These are phyloP conservation scores for Centropus unirufus DNA, from an alignment of 2,113 vertebrate genomes.

Conservation along the genomic window DNA sequence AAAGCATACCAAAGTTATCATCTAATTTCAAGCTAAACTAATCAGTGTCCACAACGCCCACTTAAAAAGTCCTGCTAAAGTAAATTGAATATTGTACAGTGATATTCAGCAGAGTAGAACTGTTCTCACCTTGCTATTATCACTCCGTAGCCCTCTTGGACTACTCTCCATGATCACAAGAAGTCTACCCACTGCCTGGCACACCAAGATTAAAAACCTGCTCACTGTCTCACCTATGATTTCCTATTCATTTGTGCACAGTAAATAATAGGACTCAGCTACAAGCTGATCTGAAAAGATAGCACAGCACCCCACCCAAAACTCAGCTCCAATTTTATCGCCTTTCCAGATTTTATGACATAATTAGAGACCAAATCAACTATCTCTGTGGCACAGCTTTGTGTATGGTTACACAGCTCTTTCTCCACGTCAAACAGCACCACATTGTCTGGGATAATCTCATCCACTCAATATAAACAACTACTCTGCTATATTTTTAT, in stretches of 20 bases:
- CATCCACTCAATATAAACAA: conserved; percentile 37
- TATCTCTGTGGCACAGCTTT: not conserved
- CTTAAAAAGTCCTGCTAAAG: not conserved
- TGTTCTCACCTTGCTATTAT: conserved; percentile 34
- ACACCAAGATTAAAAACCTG: conserved; percentile 26
- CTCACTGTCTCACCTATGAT: not conserved
- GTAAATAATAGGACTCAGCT: not conserved
- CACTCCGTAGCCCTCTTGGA: not conserved
- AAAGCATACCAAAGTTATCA: not conserved
- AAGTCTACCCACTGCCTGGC: not conserved
- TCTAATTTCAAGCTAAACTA: conserved; percentile 8
- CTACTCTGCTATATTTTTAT: conserved; percentile 46
- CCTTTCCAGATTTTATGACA: conserved; percentile 30
- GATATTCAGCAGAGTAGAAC: not conserved
- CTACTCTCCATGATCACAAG: not conserved
- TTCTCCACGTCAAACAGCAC: conserved; percentile 28
- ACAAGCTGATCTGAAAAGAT: conserved; percentile 13
- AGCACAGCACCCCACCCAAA: not conserved
- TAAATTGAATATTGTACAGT: not conserved
- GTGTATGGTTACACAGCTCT: not conserved
- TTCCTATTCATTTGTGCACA: not conserved
- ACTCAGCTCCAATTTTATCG: conserved; percentile 34
- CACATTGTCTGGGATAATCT: conserved; percentile 33
- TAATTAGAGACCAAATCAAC: not conserved
- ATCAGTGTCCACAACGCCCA: not conserved